Base-by-base conservation (phyloP, 2,797 vertebrate species). In the Sebastes trivittatus region DNA sequence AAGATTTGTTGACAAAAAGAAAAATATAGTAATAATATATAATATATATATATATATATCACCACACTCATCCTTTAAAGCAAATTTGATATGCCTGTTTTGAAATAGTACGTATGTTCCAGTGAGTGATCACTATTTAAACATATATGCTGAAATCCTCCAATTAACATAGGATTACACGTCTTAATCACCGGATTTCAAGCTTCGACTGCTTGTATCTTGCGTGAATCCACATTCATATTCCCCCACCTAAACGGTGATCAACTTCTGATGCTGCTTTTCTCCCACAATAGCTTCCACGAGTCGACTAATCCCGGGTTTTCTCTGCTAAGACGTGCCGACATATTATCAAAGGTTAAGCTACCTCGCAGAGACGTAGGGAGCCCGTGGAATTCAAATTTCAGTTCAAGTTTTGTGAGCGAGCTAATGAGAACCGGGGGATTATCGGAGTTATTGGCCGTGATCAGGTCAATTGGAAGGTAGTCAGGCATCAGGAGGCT, bases 121-220 rank as follows among this genome's bases (percentile, higher is more conserved):
- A 60, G 59, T 79, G 77, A 84, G 67, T 54, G 74, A 84, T 87
- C 69, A 78, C 18, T 25, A n/a, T 67, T 88, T 69, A 42, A 67
- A 81, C 65, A 75, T 65, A 72, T 56, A 68, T 22, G 54, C 82
- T 22, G 54, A 59, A 72, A 36, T 71, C 77, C 46, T n/a, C 80
- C 74, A 87, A 91, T 94, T 90, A 89, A 80, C 84, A 81, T 61
- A 74, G 92, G 90, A 92, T 91, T 87, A 89, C 82, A 84, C 32
- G 65, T 78, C 75, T 79, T 90, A 88, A 89, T 92, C 80, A 25
- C 61, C 38, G 86, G 86, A 89, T 92, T 92, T 92, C 67, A 63
- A 85, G 84, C 86, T 84, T 74, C 49, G 13, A 55, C 70, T 76
- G 78, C 46, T 72, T 82, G 74, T 64, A 75, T 86, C 72, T 73